Evolutionary conservation across 2,888 invertebrate genomes (phyloP).

Genomic region (Sylvicola cinctus): DNA sequence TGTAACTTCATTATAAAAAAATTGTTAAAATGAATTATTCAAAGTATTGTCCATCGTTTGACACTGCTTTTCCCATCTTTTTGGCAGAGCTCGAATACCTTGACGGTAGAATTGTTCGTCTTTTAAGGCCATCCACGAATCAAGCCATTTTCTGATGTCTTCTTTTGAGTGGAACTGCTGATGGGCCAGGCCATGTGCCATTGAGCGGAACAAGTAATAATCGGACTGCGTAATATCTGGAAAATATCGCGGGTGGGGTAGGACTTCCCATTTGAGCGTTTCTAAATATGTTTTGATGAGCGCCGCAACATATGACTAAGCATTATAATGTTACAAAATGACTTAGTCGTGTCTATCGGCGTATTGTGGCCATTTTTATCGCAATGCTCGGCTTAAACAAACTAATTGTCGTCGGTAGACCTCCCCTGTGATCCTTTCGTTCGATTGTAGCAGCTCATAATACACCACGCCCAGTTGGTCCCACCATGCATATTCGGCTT

Average conservation of each 20-base stretch:
- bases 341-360: conserved; percentile 10
- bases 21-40: conserved; percentile 4
- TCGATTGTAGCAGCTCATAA: conserved; percentile 5
- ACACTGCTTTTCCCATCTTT: conserved; percentile 9
- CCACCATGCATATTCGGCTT: conserved; percentile 10
- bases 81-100: conserved; percentile 8
- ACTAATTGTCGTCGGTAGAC: conserved; percentile 3
- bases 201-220: conserved; percentile 7
- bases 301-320: conserved; percentile 10
- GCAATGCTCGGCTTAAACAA: conserved; percentile 7
- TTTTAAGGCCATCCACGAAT: conserved; percentile 8
- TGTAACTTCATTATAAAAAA: conserved; percentile 1
- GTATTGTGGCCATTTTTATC: conserved; percentile 8
- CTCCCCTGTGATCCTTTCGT: conserved; percentile 4
- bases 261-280: conserved; percentile 10
- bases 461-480: conserved; percentile 4
- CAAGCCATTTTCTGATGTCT: conserved; percentile 5
- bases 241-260: conserved; percentile 7
- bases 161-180: conserved; percentile 9
- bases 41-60: conserved; percentile 10
- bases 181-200: conserved; percentile 7
- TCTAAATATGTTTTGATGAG: conserved; percentile 9
- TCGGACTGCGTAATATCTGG: conserved; percentile 10
- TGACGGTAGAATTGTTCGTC: conserved; percentile 7
- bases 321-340: conserved; percentile 11